These are phyloP conservation scores for Petrocephalus microphthalmus DNA, from an alignment of 2,113 vertebrate genomes.

Conservation along the genomic window DNA sequence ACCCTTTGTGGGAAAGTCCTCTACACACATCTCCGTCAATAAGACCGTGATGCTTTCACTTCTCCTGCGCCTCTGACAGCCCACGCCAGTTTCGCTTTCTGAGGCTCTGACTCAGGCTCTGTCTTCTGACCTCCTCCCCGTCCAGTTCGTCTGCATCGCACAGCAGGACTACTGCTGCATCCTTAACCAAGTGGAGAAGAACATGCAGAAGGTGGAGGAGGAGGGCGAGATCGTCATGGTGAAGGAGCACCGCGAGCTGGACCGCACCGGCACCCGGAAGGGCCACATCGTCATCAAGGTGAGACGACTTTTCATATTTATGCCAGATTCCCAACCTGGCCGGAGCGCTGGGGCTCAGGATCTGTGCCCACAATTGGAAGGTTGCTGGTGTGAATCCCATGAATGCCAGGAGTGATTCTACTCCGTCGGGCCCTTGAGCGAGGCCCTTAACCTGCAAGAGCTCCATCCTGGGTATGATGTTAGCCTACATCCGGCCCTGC, in stretches of 20 bases:
- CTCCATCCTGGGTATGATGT: too few species aligned
- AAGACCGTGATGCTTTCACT: neutral
- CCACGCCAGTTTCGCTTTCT: neutral
- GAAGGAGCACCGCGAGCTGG: slow-evolving; percentile 95
- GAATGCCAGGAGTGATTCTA: too few species aligned
- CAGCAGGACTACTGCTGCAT: slow-evolving; percentile 99
- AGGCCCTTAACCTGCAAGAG: too few species aligned
- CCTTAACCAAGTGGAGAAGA: slow-evolving; percentile 98
- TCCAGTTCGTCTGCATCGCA: slow-evolving; percentile 96
- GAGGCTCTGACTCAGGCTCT: neutral
- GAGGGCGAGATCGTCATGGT: slow-evolving; percentile 99
- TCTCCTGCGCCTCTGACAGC: neutral
- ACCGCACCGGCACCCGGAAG: slow-evolving; percentile 93
- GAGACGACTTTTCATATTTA: neutral
- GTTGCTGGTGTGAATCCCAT: too few species aligned
- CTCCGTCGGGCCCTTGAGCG: too few species aligned
- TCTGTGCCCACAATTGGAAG: too few species aligned
- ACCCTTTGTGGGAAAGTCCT: neutral
- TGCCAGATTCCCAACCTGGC: neutral
- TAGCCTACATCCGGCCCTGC: too few species aligned
- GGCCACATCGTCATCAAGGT: slow-evolving; percentile 99
- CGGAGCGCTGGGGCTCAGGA: too few species aligned
- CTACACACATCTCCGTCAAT: neutral
- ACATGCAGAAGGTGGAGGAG: slow-evolving; percentile 98
- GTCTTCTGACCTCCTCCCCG: slow-evolving; percentile 14